Evolutionary conservation across 2,797 vertebrate species (phyloP), one percentile per base, ranked within the genome.

Genomic region (Anomalospiza imberbis): DNA sequence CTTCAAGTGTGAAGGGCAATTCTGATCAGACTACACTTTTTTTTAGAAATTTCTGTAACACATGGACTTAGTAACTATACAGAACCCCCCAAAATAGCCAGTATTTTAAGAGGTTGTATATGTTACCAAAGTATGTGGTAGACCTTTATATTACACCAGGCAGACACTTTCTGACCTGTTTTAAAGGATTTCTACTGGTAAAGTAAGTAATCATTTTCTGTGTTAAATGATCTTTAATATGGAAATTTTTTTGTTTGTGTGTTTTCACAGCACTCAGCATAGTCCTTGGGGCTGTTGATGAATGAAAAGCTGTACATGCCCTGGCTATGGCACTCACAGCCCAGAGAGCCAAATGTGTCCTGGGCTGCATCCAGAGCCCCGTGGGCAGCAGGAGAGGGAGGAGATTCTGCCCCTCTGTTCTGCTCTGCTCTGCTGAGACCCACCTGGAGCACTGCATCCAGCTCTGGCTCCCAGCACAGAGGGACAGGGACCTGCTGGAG

Each of bases 261-360:
- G 13, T 34, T 75, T 82, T 72, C 28, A 57, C 16, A 62, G 32
- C 9, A 51, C 25, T 55, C 51, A 87, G 44, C 14, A 38, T 7
- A 82, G 55, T 47, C 47, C 13, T 15, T 62, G 34, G 4, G 7
- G 6, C 2, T 47, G 32, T 12, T 48, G 26, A 18, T 57, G 13
- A 1, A 3, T 15, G 38, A 83, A 5, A 84, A 12, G 14, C 29
- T 58, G 14, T 4, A 40, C 28, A 16, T 29, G 44, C 4, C 4
- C 18, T 0, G 0, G 25, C 21, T 24, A 38, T 7, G 44, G 50
- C 7, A 3, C 57, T 48, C 3, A 0, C 22, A 83, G 63, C 16
- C 38, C 48, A 75, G 62, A 66, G 48, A 15, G 51, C 47, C 67
- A 71, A 54, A 36, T 0, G 0, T 36, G 29, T 54, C 40, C 40